Conservation (phyloP, 1,140 invertebrate species). For the Archivesica marissinica region DNA sequence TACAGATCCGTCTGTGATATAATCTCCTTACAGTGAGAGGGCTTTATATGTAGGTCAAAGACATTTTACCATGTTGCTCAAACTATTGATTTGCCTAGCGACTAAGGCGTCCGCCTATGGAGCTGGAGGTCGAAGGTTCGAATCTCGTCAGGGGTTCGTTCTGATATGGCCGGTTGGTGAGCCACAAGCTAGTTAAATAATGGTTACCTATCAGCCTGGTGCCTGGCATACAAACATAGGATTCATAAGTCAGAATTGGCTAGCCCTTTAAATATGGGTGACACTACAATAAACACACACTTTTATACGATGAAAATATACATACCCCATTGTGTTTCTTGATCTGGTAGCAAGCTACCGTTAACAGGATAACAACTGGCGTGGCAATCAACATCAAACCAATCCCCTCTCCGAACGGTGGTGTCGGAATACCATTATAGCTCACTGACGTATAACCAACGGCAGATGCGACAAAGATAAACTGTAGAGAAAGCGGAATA, state of each 20-base stretch:
- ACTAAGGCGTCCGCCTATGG: too few relatives aligned
- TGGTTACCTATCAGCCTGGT: background rate
- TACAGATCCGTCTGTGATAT: too few relatives aligned
- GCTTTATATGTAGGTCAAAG: too few relatives aligned
- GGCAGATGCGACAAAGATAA: slow-evolving; percentile 47
- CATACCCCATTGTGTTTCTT: slow-evolving; percentile 6
- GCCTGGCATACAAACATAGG: background rate
- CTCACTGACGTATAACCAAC: background rate
- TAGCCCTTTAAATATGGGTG: background rate
- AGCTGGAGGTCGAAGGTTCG: too few relatives aligned
- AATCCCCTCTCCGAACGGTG: slow-evolving; percentile 13
- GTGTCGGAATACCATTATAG: background rate
- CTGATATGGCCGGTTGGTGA: too few relatives aligned
- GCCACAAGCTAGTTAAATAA: background rate
- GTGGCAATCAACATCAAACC: slow-evolving; percentile 16
- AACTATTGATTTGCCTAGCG: too few relatives aligned
- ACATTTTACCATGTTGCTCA: too few relatives aligned
- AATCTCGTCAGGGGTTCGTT: too few relatives aligned
- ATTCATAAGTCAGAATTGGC: background rate
- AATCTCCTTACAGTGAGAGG: too few relatives aligned
- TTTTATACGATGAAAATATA: background rate
- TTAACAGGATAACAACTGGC: slow-evolving; percentile 2
- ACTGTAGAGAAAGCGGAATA: slow-evolving; percentile 16
- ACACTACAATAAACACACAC: background rate
- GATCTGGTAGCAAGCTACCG: background rate